These are phyloP conservation scores for Phymanthus crucifer DNA, from an alignment of 92 coral and sea anemone genomes.

Conservation along the genomic window DNA sequence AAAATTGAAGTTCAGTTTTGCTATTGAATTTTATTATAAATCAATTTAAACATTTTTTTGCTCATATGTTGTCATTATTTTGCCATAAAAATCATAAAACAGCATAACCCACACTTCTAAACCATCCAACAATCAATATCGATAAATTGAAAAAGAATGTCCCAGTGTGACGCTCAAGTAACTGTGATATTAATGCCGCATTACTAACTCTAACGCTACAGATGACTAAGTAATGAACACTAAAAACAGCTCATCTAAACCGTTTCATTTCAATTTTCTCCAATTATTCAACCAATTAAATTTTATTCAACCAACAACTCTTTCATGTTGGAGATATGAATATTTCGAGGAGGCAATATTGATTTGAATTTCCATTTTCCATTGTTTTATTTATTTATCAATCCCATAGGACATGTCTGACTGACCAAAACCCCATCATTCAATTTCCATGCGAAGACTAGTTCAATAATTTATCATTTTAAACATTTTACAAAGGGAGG, in stretches of 20 bases:
- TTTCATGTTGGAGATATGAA: not conserved
- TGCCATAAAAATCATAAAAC: conserved; percentile 5
- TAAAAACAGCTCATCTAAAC: not conserved
- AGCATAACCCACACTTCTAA: not conserved
- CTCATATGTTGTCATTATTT: not conserved
- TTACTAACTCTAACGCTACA: not conserved
- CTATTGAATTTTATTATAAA: not conserved
- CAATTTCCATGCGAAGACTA: not conserved
- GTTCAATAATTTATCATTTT: not conserved
- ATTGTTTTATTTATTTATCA: not conserved
- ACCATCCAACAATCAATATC: not conserved
- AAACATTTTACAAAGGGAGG: not conserved
- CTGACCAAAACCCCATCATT: not conserved
- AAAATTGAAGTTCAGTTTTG: not conserved
- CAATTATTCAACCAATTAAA: not conserved
- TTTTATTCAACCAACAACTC: not conserved
- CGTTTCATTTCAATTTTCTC: too few relatives aligned
- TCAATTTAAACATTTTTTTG: not conserved
- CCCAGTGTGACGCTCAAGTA: not conserved
- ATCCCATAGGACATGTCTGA: not conserved
- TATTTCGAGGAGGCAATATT: not conserved
- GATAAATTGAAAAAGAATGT: not conserved
- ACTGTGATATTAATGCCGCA: not conserved
- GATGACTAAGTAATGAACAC: not conserved
- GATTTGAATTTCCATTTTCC: not conserved